Evolutionary conservation across 2,888 invertebrate species (phyloP).

Genomic region (Oegoconia quadripuncta): DNA sequence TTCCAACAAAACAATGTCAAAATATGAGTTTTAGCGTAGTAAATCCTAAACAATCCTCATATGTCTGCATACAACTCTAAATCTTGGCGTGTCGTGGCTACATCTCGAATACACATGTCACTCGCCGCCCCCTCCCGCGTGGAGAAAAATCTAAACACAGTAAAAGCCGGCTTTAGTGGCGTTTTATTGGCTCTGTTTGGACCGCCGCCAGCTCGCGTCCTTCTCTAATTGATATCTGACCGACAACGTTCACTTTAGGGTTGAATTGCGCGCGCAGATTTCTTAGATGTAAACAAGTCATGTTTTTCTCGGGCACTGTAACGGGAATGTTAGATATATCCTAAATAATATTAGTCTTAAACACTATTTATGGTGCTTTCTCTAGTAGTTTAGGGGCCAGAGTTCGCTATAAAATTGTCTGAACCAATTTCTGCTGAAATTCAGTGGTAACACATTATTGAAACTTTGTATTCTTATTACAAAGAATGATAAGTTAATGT

Average conservation of each 20-base stretch:
- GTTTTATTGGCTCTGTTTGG: conserved; percentile 69
- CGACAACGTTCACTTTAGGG: conserved; percentile 41
- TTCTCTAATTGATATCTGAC: conserved; percentile 72
- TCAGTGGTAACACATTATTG: too few species aligned
- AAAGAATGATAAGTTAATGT: too few species aligned
- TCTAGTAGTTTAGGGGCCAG: too few species aligned
- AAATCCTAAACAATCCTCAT: neutral
- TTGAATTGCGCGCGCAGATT: conserved; percentile 37
- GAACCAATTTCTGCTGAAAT: too few species aligned
- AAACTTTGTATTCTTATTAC: too few species aligned
- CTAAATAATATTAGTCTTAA: too few species aligned
- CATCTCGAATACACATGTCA: conserved; percentile 48
- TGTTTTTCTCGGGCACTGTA: conserved; percentile 8
- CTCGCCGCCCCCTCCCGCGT: conserved; percentile 28
- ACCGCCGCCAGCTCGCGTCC: conserved; percentile 54
- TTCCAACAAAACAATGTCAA: neutral
- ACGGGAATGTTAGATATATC: too few species aligned
- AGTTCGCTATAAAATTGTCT: too few species aligned
- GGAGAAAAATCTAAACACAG: conserved; percentile 67
- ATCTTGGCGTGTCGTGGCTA: conserved; percentile 25
- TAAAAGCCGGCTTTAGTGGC: conserved; percentile 61
- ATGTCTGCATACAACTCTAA: neutral
- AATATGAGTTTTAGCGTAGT: neutral
- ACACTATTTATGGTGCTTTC: too few species aligned
- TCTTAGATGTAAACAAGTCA: conserved; percentile 29